phyloP scores from a whole-genome alignment of 2,113 vertebrate genomes.

The Campylomormyrus tamandua region DNA sequence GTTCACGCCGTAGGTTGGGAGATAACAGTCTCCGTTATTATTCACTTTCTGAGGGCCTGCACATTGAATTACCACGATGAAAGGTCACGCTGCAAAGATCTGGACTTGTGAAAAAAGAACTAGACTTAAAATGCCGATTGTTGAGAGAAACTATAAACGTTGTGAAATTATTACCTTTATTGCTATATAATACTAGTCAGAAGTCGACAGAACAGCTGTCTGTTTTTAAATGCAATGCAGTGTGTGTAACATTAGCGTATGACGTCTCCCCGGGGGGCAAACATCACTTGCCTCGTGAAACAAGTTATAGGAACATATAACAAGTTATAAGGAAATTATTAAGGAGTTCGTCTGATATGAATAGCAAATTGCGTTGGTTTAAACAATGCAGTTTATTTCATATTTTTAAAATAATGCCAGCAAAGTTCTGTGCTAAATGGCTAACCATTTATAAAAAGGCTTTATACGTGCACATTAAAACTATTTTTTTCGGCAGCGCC shows the following conservation, averaged over 20 bases:
- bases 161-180: neutral
- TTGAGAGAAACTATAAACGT: neutral
- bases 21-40: neutral
- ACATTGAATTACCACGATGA: neutral
- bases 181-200: neutral
- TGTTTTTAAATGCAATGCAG: neutral
- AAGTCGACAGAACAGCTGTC: neutral
- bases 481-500: neutral
- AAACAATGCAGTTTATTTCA: neutral
- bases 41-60: neutral
- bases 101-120: neutral
- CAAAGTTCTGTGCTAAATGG: neutral
- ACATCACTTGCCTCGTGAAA: neutral
- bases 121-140: neutral
- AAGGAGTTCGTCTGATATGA: neutral
- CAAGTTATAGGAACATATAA: neutral
- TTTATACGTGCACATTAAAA: neutral
- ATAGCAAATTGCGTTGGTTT: neutral
- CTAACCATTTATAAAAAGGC: neutral
- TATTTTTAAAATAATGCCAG: neutral
- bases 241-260: neutral
- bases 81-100: neutral
- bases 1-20: neutral
- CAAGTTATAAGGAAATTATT: neutral
- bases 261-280: neutral